A percentile compares a stretch with the other conserved stretches of the same genome.
Evolutionary conservation across 64 coral and sea anemone genomes (phyloP).

Genomic region (Pocillopora damicornis): DNA sequence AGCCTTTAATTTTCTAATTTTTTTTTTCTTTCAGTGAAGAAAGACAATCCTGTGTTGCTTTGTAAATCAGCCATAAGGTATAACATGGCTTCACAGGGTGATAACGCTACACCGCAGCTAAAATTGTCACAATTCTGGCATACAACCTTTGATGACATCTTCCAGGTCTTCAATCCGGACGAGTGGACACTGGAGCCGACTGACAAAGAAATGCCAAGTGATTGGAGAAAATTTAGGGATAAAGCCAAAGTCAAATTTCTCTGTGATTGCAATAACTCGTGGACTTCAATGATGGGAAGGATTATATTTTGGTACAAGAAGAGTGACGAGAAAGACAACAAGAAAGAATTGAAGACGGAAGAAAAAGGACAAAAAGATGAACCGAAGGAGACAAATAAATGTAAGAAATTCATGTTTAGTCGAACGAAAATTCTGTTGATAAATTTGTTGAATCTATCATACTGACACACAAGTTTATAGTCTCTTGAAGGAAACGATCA

Average conservation of each 20-base stretch:
- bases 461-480: too few relatives aligned
- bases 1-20: too few relatives aligned
- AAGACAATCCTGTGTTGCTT: too few relatives aligned
- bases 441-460: too few relatives aligned
- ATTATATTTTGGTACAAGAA: conserved; percentile 50
- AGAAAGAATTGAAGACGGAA: background rate
- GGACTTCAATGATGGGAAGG: conserved; percentile 34
- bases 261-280: conserved; percentile 13
- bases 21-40: too few relatives aligned
- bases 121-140: background rate
- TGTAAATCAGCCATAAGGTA: too few relatives aligned
- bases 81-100: background rate
- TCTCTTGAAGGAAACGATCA: too few relatives aligned
- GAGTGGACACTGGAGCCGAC: conserved; percentile 25
- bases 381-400: background rate
- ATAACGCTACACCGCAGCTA: background rate
- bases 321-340: background rate
- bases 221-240: background rate
- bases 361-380: background rate
- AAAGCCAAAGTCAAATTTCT: conserved; percentile 31
- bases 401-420: background rate
- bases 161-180: background rate
- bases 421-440: background rate
- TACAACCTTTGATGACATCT: background rate
- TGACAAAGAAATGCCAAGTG: background rate